Base-by-base conservation (phyloP, 37 sponge, comb jelly and placozoan genomes). In the Hormiphora californensis region DNA sequence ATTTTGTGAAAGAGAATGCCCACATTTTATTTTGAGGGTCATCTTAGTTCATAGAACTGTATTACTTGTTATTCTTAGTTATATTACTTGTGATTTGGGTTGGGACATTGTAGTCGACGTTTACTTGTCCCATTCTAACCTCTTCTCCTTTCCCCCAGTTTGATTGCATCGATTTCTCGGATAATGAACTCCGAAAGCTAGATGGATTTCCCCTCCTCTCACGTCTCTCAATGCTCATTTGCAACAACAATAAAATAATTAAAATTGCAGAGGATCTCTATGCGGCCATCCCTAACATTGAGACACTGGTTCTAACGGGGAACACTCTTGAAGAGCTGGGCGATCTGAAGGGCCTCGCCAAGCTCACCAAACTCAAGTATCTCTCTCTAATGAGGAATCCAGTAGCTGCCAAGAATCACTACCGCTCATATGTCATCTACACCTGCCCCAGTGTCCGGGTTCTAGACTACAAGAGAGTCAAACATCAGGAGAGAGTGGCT, bases 121-220 rank as follows among this genome's bases (percentile, higher is more conserved):
- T n/a, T n/a, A n/a, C 53, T 49, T 49, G 15, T 49, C 12, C 53
- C 9, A 49, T 49, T 49, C 15, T 49, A 49, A 49, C 53, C 12
- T 49, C 15, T 49, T 15, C 9, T 49, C 15, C 53, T 49, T 49
- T 49, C 93, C 92, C 91, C 88, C 98, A 97, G 86, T 97, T 97
- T 90, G 98, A 97, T 69, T 90, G 92, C 21, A 91, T 94, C 73
- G 98, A 97, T 63, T 88, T 97, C 65, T 97, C 98, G 27, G 94
- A 97, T 62, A 97, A 97, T 89, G 98, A 94, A 55, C 94, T 97
- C 21, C 89, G 93, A 0, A 92, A 90, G 38, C 32, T 97, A 38
- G 98, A 97, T 41, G 98, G 98, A 4, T 97, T 97, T 62, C 93
- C 98, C 23, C 69, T 91, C 8, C 88, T 97, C n/a, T 63, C 39